Evolutionary conservation across 2,797 vertebrate genomes (phyloP), one percentile per base, ranked within the genome.

Genomic region (Xiphorhynchus erythropygius): DNA sequence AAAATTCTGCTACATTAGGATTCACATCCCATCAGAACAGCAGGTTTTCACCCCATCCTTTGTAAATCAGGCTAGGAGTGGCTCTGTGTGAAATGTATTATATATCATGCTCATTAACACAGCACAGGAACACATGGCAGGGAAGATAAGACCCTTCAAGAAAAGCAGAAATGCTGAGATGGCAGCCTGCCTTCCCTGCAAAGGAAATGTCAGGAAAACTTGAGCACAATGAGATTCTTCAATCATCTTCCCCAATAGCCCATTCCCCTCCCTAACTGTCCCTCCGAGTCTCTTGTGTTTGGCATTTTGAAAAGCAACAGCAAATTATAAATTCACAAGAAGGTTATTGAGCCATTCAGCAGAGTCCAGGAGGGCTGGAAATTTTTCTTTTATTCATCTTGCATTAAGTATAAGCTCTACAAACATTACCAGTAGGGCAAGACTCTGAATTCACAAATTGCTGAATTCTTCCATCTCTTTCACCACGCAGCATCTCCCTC

Each of bases 101-200:
- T 94, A 85, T 85, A 80, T 92, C 57, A 60, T 10, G 44, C 87
- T 94, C 92, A 87, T 97, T 96, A 96, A 94, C 87, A 84, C 53
- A 37, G 67, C 55, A 8, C 59, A 47, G 23, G 81, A 94, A 67
- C 92, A 89, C 92, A 88, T 85, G 94, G 92, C 60, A 68, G 90
- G 28, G 21, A 46, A 97, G 95, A 97, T 94, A 95, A 97, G 92
- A 25, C 53, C 6, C 50, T 84, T 75, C 33, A 74, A 82, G 84
- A 87, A 62, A 63, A 56, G 83, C 39, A 60, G 63, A 76, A 95
- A 30, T 63, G 94, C 86, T 95, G 88, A 95, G 67, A 41, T 87
- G 77, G 64, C 81, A 95, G 81, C 35, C 56, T 87, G 84, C 64
- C 46, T 83, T 83, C 41, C 1, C 3, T 32, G 56, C 46, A 37